phyloP scores from a whole-genome alignment of 2,113 vertebrate genomes.

The Campylorhamphus procurvoides region DNA sequence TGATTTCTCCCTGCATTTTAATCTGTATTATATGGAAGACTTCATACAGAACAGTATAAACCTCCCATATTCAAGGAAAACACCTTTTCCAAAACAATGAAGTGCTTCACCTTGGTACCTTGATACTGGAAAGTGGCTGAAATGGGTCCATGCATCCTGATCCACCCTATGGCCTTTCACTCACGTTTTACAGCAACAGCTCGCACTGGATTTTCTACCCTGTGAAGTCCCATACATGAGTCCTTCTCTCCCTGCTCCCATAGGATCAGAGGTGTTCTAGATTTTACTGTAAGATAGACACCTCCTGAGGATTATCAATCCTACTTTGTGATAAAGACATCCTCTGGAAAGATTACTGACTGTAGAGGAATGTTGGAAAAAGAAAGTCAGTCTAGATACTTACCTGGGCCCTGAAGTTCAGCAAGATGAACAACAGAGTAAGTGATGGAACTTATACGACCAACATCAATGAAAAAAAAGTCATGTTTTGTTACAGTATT shows the following conservation, averaged over 20 bases:
- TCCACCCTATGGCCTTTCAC: background rate
- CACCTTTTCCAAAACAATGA: background rate
- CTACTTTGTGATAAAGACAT: background rate
- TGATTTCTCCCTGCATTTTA: background rate
- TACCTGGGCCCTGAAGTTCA: background rate
- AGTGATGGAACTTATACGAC: accelerated
- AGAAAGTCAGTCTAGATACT: background rate
- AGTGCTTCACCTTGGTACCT: background rate
- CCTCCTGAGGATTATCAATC: background rate
- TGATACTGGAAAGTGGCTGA: background rate
- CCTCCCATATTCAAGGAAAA: background rate
- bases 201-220: background rate
- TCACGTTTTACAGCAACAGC: background rate
- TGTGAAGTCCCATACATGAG: background rate
- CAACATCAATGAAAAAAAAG: background rate
- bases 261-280: background rate
- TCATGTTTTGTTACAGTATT: background rate
- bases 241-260: background rate
- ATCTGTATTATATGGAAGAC: background rate
- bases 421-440: background rate
- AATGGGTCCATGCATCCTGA: background rate
- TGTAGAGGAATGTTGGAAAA: background rate
- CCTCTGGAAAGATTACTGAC: background rate
- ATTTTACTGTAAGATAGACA: background rate
- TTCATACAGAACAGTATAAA: background rate